These are phyloP conservation scores for Nyctibius grandis DNA, from an alignment of 2,797 vertebrate genomes.

Conservation along the genomic window DNA sequence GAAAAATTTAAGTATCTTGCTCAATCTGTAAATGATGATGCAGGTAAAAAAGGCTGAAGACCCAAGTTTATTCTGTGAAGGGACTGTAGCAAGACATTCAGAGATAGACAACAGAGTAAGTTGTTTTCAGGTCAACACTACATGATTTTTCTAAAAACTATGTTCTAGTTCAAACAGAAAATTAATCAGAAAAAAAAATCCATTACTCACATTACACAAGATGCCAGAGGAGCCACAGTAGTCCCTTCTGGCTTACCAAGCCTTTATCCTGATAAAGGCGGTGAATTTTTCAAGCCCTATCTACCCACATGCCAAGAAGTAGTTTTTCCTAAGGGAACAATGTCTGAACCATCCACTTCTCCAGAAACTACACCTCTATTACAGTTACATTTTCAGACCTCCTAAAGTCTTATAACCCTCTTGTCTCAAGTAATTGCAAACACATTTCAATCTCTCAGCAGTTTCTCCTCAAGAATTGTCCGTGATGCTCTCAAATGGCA, in stretches of 20 bases:
- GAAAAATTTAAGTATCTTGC: not conserved
- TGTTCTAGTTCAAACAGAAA: not conserved
- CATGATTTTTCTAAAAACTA: not conserved
- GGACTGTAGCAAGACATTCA: not conserved
- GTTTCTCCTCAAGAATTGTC: not conserved
- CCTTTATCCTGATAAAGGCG: not conserved
- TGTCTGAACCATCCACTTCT: not conserved
- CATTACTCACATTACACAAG: not conserved
- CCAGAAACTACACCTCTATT: not conserved
- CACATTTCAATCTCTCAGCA: not conserved
- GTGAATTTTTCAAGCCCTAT: not conserved
- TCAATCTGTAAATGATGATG: not conserved
- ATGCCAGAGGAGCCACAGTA: not conserved
- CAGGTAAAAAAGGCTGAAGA: not conserved
- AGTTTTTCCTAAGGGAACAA: not conserved
- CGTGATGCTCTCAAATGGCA: accelerated
- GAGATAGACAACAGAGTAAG: not conserved
- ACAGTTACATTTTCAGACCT: not conserved
- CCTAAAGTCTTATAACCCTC: not conserved
- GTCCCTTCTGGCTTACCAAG: not conserved
- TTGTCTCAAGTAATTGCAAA: not conserved
- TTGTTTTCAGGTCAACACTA: not conserved
- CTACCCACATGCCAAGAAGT: not conserved
- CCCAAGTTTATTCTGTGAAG: not conserved
- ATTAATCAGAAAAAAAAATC: not conserved